Evolutionary conservation across 2,113 vertebrate species (phyloP).

Genomic region (Oryzias curvinotus): DNA sequence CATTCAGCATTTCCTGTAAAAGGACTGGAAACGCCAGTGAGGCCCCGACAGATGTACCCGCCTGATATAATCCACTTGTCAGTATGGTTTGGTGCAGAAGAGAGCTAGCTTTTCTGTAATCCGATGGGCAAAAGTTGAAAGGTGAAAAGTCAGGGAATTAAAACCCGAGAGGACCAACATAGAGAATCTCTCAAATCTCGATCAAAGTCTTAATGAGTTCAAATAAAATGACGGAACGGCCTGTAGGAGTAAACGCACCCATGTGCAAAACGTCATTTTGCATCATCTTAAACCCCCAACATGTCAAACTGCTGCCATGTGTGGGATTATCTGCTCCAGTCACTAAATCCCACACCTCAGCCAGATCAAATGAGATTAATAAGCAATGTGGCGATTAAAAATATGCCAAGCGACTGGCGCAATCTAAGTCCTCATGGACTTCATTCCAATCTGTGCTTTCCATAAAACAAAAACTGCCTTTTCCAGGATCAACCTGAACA

Average conservation of each 20-base stretch:
- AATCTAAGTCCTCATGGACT: conserved; percentile 3
- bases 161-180: conserved; percentile 13
- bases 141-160: conserved; percentile 19
- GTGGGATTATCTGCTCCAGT: conserved; percentile 50
- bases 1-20: background rate
- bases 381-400: conserved; percentile 31
- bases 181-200: conserved; percentile 17
- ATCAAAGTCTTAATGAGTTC: no score
- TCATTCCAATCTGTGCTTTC: conserved; percentile 42
- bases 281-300: background rate
- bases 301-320: conserved; percentile 23
- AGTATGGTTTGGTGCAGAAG: conserved; percentile 9
- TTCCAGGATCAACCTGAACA: background rate
- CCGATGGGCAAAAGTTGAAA: conserved; percentile 34
- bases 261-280: background rate
- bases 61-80: conserved; percentile 29
- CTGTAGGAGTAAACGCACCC: conserved; percentile 1
- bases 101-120: conserved; percentile 22
- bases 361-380: conserved; percentile 49
- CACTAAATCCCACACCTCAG: conserved; percentile 44
- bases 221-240: background rate
- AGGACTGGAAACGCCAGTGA: conserved; percentile 1
- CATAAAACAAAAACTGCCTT: conserved; percentile 7
- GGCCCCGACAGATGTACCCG: conserved; percentile 16
- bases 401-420: conserved; percentile 8